phyloP scores from a whole-genome alignment of 1,140 invertebrate genomes.

The Macrotrachela quadricornifera region DNA sequence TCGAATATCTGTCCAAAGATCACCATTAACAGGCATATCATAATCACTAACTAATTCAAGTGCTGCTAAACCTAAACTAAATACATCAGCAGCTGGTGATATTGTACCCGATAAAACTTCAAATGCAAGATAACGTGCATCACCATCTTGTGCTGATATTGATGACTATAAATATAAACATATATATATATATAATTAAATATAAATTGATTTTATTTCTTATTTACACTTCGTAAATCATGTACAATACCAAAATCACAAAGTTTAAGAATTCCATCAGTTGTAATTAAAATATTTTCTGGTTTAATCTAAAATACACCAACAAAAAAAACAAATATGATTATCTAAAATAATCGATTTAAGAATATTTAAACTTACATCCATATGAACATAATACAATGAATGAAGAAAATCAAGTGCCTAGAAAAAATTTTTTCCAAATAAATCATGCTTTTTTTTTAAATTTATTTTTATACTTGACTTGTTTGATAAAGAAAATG shows the following conservation, averaged over 20 bases:
- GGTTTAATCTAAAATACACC: conserved; percentile 35
- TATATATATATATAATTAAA: too few relatives aligned
- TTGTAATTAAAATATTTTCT: conserved; percentile 46
- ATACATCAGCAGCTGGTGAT: conserved; percentile 32
- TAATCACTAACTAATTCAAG: conserved; percentile 48
- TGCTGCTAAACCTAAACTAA: conserved; percentile 48
- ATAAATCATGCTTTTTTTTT: too few relatives aligned
- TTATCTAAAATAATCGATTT: too few relatives aligned
- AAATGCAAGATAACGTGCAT: conserved; percentile 49
- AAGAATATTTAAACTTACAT: conserved; percentile 29
- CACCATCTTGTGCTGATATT: conserved; percentile 40
- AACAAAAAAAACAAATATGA: too few relatives aligned
- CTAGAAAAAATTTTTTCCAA: too few relatives aligned
- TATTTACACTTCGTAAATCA: too few relatives aligned
- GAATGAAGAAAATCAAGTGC: too few relatives aligned
- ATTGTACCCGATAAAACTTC: conserved; percentile 44
- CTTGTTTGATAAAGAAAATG: conserved; percentile 22
- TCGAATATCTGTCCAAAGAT: conserved; percentile 45
- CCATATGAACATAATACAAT: conserved; percentile 37
- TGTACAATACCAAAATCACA: conserved; percentile 48
- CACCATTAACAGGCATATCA: conserved; percentile 43
- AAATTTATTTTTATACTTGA: too few relatives aligned
- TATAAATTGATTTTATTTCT: too few relatives aligned
- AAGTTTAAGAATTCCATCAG: conserved; percentile 42
- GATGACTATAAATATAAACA: too few relatives aligned